Evolutionary conservation across 2,888 invertebrate species (phyloP).

Genomic region (Craniophora ligustri): DNA sequence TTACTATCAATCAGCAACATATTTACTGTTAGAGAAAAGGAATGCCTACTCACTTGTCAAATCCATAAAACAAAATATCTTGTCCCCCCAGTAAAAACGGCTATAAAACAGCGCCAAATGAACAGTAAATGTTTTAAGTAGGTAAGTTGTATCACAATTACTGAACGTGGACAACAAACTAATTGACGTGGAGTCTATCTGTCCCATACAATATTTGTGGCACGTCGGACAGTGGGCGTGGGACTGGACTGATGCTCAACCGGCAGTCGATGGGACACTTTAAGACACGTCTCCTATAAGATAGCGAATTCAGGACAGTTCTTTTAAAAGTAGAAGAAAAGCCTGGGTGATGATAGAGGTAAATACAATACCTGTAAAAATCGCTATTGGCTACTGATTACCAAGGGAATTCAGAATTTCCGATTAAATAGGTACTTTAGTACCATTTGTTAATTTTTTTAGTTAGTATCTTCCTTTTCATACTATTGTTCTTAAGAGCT

Average conservation of each 20-base stretch:
- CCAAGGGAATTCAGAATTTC: too few relatives aligned
- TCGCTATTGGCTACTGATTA: too few relatives aligned
- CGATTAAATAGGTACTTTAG: too few relatives aligned
- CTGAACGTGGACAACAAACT: conserved; percentile 30
- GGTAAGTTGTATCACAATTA: conserved; percentile 7
- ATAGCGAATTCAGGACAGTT: background rate
- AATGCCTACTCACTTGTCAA: background rate
- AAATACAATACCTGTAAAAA: too few relatives aligned
- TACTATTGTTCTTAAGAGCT: too few relatives aligned
- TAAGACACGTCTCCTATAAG: background rate
- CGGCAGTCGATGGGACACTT: background rate
- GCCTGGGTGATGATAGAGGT: background rate
- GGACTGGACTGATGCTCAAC: background rate
- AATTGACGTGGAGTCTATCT: conserved; percentile 28
- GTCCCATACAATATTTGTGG: conserved; percentile 3
- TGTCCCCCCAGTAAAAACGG: background rate
- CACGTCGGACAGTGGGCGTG: conserved; percentile 18
- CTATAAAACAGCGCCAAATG: background rate
- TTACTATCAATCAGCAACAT: background rate
- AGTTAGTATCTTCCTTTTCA: too few relatives aligned
- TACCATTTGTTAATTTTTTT: too few relatives aligned
- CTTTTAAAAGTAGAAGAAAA: background rate
- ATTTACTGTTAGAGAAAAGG: too few relatives aligned
- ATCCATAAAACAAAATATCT: background rate
- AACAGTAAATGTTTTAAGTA: too few relatives aligned